phyloP scores from a whole-genome alignment of 2,888 invertebrate genomes.

The Tridacna crocea region DNA sequence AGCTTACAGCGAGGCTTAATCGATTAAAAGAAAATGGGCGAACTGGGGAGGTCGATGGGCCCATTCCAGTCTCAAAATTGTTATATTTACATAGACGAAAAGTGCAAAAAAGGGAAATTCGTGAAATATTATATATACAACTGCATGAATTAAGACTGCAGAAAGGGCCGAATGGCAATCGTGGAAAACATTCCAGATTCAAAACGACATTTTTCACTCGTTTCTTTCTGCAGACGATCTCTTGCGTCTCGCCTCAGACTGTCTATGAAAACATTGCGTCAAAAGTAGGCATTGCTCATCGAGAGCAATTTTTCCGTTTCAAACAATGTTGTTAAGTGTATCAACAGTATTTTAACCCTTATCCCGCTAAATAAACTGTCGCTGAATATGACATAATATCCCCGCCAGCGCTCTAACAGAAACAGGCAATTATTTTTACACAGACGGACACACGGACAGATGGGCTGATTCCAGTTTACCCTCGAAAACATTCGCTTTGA shows the following conservation, averaged over 20 bases:
- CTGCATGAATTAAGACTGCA: not conserved
- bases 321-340: not conserved
- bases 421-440: too few relatives aligned
- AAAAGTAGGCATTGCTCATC: not conserved
- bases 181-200: not conserved
- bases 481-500: too few relatives aligned
- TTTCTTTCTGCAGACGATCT: not conserved
- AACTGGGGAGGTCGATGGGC: not conserved
- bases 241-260: not conserved
- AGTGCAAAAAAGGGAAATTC: conserved; percentile 3
- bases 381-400: too few relatives aligned
- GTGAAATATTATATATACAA: conserved; percentile 15
- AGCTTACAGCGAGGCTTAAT: conserved; percentile 55
- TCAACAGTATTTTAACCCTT: too few relatives aligned
- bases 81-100: conserved; percentile 11
- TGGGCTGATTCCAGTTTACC: too few relatives aligned
- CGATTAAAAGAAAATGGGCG: conserved; percentile 42
- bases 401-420: too few relatives aligned
- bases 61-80: conserved; percentile 9
- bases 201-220: not conserved
- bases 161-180: not conserved
- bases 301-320: not conserved
- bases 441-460: too few relatives aligned
- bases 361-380: too few relatives aligned
- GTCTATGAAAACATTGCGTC: not conserved